Evolutionary conservation across 2,797 vertebrate species (phyloP), one percentile per base, ranked within the genome.

Genomic region (Numenius phaeopus): DNA sequence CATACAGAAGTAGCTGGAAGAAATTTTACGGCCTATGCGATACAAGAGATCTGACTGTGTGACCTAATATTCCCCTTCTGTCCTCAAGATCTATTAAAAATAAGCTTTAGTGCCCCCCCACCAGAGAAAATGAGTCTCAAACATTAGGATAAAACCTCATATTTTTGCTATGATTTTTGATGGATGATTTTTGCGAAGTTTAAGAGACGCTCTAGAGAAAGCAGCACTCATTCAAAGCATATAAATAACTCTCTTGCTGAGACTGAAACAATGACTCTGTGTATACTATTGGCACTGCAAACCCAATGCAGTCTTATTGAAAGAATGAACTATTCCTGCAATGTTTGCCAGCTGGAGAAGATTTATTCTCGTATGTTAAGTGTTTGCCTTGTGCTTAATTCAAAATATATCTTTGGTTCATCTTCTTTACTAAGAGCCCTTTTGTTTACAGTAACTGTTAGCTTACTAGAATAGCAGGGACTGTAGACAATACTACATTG

Each of bases 181-280:
- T 37, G 42, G 65, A 50, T 40, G 11, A 9, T 46, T 94, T 78
- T 62, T 54, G 76, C 69, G 52, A 89, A 46, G 71, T 69, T 66
- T 65, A 39, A 75, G 75, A 80, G 83, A 57, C 58, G 32, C 62
- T 82, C 54, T 80, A n/a, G 55, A 92, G 89, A 94, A 85, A 88
- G 76, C 57, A 91, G 75, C 15, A 22, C 3, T 11, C 92, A 70
- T 81, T 94, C 58, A 89, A 66, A 88, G 76, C 40, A 37, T 91
- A 91, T 94, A 97, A 97, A 97, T 95, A 96, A 95, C 90, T 40
- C 93, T 83, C 94, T 96, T 87, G 82, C 94, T 94, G 94, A 88
- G 95, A 69, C 76, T 92, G 94, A 83, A 94, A 97, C 97, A 97
- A 95, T 94, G 94, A 83, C 87, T 95, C 94, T 96, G 94, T 97